A percentile compares a stretch with the other conserved stretches of the same genome.
Conservation (phyloP, 2,797 vertebrate genomes). For the Falco berigora region DNA sequence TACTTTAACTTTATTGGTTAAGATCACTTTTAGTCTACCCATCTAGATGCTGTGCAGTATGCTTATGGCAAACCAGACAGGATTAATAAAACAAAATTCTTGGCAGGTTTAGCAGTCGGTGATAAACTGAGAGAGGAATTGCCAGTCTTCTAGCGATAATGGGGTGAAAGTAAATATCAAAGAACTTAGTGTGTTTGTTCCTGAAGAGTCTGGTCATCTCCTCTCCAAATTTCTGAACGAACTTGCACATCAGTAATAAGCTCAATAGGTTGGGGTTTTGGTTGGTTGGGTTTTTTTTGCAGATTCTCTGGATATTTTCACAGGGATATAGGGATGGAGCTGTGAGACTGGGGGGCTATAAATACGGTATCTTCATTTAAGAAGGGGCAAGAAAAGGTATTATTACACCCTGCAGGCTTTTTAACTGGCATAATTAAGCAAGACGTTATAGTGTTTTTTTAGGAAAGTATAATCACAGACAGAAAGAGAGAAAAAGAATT, state of each 20-base stretch:
- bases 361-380: neutral
- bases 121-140: neutral
- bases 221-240: neutral
- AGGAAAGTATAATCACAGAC: neutral
- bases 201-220: neutral
- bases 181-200: neutral
- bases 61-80: neutral
- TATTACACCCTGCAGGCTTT: neutral
- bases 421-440: neutral
- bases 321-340: fast-evolving
- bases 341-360: neutral
- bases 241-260: neutral
- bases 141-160: neutral
- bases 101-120: neutral
- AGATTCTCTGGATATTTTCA: neutral
- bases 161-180: neutral
- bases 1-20: neutral
- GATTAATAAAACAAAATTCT: neutral
- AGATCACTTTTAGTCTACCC: neutral
- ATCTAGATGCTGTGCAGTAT: neutral
- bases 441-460: neutral
- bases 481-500: too few relatives aligned
- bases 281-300: neutral
- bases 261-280: too few relatives aligned
- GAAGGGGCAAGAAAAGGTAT: neutral